These are phyloP conservation scores for Tupaia tana DNA, from an alignment of 2,113 vertebrate genomes.

Conservation along the genomic window DNA sequence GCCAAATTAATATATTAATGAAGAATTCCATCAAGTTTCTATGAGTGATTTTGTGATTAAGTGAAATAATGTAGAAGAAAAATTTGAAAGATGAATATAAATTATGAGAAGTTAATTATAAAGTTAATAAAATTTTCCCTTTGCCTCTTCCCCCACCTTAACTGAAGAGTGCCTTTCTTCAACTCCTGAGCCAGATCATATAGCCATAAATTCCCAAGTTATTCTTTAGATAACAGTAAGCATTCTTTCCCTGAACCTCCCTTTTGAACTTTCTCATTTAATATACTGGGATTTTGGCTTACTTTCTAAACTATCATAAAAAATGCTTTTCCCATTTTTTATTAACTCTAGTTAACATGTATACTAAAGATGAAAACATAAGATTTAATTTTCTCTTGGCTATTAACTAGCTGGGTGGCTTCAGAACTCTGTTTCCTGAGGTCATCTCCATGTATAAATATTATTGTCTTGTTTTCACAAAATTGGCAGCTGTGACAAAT, in stretches of 20 bases:
- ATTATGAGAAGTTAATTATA: not conserved
- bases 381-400: not conserved
- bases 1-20: not conserved
- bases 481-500: not conserved
- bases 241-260: not conserved
- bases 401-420: conserved; percentile 56
- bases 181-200: not conserved
- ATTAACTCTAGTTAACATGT: conserved; percentile 54
- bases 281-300: not conserved
- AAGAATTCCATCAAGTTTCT: not conserved
- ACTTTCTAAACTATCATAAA: conserved; percentile 50
- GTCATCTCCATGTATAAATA: conserved; percentile 28
- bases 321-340: not conserved
- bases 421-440: conserved; percentile 13
- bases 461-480: conserved; percentile 32
- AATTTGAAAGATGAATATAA: not conserved
- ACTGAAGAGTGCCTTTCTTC: not conserved
- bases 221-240: conserved; percentile 6
- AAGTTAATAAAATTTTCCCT: not conserved
- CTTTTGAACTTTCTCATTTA: conserved; percentile 47
- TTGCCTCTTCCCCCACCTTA: not conserved
- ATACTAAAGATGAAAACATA: conserved; percentile 29
- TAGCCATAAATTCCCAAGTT: conserved; percentile 27
- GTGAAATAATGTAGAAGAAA: conserved; percentile 1
- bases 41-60: not conserved